A percentile compares a stretch with the other conserved stretches of the same genome.
phyloP scores from a whole-genome alignment of 2,113 vertebrate genomes.

The Callionymus lyra region DNA sequence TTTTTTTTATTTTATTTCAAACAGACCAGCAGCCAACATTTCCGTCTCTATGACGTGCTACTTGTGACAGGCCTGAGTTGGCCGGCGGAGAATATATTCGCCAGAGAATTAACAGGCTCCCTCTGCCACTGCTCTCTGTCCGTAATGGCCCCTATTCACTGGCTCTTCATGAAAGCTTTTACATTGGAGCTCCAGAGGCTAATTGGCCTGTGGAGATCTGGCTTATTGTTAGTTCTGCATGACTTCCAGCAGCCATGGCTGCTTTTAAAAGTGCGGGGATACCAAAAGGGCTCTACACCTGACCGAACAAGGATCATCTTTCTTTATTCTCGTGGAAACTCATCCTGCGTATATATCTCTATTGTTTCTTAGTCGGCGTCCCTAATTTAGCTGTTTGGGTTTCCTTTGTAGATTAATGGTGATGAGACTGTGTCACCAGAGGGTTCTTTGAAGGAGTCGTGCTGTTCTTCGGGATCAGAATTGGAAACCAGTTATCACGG shows the following conservation, averaged over 20 bases:
- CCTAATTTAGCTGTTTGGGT: no score
- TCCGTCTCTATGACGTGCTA: constrained; percentile 18
- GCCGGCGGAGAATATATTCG: constrained; percentile 52
- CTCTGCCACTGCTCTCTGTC: constrained; percentile 42
- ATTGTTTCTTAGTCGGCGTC: no score
- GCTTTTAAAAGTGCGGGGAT: constrained; percentile 53
- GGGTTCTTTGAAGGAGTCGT: no score
- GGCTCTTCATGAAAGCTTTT: constrained; percentile 67
- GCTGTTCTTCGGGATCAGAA: no score
- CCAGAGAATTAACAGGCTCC: constrained; percentile 47
- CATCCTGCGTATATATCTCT: constrained; percentile 7
- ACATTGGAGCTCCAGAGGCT: constrained; percentile 66
- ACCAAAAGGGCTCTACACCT: constrained; percentile 64
- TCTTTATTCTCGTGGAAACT: constrained; percentile 28
- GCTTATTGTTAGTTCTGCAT: constrained; percentile 70
- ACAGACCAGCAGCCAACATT: constrained; percentile 46
- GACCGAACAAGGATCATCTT: constrained; percentile 62
- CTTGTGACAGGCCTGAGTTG: constrained; percentile 63
- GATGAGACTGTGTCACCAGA: no score
- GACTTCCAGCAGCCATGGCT: constrained; percentile 57
- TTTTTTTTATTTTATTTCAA: constrained; percentile 34
- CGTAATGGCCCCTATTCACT: constrained; percentile 59
- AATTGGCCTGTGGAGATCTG: constrained; percentile 70
- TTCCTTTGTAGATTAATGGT: no score
- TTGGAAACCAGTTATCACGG: no score